Percentiles rank a stretch among this genome's conserved stretches.
These are phyloP conservation scores for Orius insidiosus DNA, from an alignment of 1,140 invertebrate genomes.

Conservation along the genomic window DNA sequence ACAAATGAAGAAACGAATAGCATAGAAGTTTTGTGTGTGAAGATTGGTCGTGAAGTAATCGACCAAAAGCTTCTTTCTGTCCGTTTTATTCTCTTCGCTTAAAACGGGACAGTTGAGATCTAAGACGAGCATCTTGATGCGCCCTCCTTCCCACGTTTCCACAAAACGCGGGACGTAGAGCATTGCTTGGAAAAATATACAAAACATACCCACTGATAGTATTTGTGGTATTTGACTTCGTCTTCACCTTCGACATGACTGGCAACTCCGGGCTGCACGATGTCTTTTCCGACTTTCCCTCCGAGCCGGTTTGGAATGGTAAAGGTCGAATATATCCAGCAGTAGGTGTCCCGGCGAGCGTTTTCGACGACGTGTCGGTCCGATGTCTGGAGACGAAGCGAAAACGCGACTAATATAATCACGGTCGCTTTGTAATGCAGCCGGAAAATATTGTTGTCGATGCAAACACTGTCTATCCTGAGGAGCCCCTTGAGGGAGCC, in stretches of 20 bases:
- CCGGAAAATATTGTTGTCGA: constrained; percentile 88
- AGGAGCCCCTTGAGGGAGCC: constrained; percentile 75
- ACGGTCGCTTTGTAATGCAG: constrained; percentile 90
- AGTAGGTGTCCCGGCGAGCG: constrained; percentile 43
- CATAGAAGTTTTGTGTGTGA: constrained; percentile 27
- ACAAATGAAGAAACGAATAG: constrained; percentile 28
- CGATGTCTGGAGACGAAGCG: constrained; percentile 87
- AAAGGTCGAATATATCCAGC: constrained; percentile 62
- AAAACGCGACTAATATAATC: constrained; percentile 79
- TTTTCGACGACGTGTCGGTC: constrained; percentile 72
- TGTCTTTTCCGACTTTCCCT: constrained; percentile 22
- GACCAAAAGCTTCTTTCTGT: constrained; percentile 27
- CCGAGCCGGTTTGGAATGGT: constrained; percentile 27
- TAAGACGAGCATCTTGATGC: constrained; percentile 29
- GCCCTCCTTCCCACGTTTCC: constrained; percentile 52
- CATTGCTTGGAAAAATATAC: constrained; percentile 56
- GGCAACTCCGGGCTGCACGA: constrained; percentile 23
- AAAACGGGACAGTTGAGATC: constrained; percentile 31
- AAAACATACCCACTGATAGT: constrained; percentile 81
- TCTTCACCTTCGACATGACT: constrained; percentile 28
- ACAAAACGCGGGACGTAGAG: constrained; percentile 51
- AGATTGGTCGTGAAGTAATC: constrained; percentile 22
- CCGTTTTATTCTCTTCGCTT: constrained; percentile 32
- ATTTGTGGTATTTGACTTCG: constrained; percentile 48
- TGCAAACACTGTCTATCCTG: constrained; percentile 78